A percentile compares a stretch with the other conserved stretches of the same genome.
Evolutionary conservation across 2,888 invertebrate genomes (phyloP).

Genomic region (Caenorhabditis sinica): DNA sequence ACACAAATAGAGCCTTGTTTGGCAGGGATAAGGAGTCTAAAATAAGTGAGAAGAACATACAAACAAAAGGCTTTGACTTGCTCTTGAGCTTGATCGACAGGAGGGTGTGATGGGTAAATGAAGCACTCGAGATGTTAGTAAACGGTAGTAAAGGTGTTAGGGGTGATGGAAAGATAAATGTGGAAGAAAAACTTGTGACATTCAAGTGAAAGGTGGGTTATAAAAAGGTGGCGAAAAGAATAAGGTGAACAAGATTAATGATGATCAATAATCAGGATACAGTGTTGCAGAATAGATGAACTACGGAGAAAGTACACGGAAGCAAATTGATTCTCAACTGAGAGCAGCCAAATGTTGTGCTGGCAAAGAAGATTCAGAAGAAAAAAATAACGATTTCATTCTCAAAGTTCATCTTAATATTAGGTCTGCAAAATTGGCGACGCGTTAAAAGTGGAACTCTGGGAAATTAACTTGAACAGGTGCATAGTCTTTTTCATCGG

Average conservation of each 20-base stretch:
- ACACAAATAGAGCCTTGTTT: conserved; percentile 38
- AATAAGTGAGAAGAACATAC: conserved; percentile 43
- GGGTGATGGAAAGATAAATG: not conserved
- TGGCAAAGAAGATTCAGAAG: too few relatives aligned
- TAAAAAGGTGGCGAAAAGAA: conserved; percentile 16
- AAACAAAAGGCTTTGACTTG: conserved; percentile 11
- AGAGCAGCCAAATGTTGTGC: too few relatives aligned
- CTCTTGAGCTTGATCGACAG: conserved; percentile 22
- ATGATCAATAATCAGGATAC: conserved; percentile 21
- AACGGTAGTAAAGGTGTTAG: conserved; percentile 29
- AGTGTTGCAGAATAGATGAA: not conserved
- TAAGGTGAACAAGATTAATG: conserved; percentile 11
- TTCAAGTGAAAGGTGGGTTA: conserved; percentile 5
- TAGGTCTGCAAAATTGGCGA: too few relatives aligned
- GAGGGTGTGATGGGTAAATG: conserved; percentile 26
- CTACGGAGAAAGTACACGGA: too few relatives aligned
- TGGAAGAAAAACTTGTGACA: conserved; percentile 13
- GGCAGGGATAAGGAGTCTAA: conserved; percentile 39
- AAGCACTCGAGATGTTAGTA: conserved; percentile 37
- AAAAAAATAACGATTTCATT: too few relatives aligned
- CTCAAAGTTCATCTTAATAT: too few relatives aligned
- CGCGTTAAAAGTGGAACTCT: too few relatives aligned
- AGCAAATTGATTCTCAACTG: too few relatives aligned
- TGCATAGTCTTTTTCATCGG: too few relatives aligned
- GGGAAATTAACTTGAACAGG: too few relatives aligned